These are phyloP conservation scores for Hipposideros armiger DNA, from an alignment of 2,113 vertebrate genomes.

Conservation along the genomic window DNA sequence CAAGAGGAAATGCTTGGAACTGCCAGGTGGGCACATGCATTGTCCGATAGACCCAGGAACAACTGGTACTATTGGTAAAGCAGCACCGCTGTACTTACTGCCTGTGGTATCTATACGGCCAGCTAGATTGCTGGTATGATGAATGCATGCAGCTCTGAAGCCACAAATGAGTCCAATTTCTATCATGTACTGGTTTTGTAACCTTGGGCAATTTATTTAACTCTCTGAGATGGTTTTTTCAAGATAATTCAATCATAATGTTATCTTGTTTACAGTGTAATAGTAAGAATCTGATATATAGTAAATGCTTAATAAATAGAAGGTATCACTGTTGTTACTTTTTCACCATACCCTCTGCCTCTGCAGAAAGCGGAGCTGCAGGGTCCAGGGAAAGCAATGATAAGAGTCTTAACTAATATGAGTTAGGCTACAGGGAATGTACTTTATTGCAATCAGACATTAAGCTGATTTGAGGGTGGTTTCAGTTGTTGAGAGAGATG, in stretches of 20 bases:
- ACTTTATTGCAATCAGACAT: neutral
- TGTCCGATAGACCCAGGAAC: rapidly evolving
- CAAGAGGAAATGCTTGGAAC: neutral
- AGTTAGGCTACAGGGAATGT: neutral
- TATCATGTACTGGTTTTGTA: neutral
- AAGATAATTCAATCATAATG: neutral
- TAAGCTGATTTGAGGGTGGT: neutral
- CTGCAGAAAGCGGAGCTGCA: neutral
- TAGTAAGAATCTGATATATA: neutral
- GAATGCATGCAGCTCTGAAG: neutral
- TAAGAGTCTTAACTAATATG: neutral
- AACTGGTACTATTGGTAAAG: rapidly evolving
- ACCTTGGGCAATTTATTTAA: constrained; percentile 47
- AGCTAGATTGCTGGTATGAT: neutral
- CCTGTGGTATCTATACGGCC: rapidly evolving
- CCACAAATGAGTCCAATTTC: neutral
- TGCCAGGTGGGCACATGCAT: neutral
- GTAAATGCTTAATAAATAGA: neutral
- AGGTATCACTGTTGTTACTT: constrained; percentile 10
- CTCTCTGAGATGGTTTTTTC: constrained; percentile 49
- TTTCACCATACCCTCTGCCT: neutral
- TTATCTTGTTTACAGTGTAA: neutral
- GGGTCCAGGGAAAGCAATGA: neutral
- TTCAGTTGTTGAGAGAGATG: neutral
- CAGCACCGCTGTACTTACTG: rapidly evolving